Evolutionary conservation across 2,888 invertebrate species (phyloP).

Genomic region (Drosophila mulleri): DNA sequence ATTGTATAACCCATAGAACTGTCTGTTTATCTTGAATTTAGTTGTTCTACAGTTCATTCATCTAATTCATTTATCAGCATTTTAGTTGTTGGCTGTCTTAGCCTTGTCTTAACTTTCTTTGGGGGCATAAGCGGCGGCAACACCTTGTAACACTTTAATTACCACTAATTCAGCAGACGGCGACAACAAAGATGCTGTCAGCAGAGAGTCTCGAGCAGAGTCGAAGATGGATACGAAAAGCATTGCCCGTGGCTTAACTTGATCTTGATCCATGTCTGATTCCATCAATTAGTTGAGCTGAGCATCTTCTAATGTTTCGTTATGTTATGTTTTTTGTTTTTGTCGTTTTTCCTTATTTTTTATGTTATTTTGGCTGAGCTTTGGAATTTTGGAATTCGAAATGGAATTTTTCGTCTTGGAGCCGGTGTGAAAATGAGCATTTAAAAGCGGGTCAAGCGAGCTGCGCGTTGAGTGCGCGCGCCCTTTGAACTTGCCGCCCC

Average conservation of each 20-base stretch:
- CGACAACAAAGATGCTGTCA: slow-evolving; percentile 6
- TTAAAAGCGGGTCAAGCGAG: slow-evolving; percentile 15
- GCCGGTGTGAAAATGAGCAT: slow-evolving; percentile 30
- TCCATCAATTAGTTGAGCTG: slow-evolving; percentile 57
- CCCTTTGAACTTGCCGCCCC: slow-evolving; percentile 14
- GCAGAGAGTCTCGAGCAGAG: neutral
- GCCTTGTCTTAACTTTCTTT: slow-evolving; percentile 60
- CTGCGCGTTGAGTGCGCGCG: slow-evolving; percentile 5
- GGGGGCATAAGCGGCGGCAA: slow-evolving; percentile 48
- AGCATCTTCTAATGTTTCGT: slow-evolving; percentile 58
- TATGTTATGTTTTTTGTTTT: slow-evolving; percentile 3
- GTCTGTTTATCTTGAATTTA: slow-evolving; percentile 25
- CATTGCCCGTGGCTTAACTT: slow-evolving; percentile 37
- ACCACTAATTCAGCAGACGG: slow-evolving; percentile 61
- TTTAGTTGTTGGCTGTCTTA: slow-evolving; percentile 11
- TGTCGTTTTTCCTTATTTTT: neutral
- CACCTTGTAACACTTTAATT: slow-evolving; percentile 79
- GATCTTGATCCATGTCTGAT: slow-evolving; percentile 56
- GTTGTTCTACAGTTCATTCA: slow-evolving; percentile 30
- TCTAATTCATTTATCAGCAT: slow-evolving; percentile 18
- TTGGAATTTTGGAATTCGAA: slow-evolving; percentile 13
- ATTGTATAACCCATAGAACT: slow-evolving; percentile 16
- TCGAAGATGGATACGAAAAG: slow-evolving; percentile 22
- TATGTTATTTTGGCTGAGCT: slow-evolving; percentile 36
- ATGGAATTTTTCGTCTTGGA: slow-evolving; percentile 13